Evolutionary conservation across 2,888 invertebrate genomes (phyloP).

Genomic region (Bhutanitis thaidina): DNA sequence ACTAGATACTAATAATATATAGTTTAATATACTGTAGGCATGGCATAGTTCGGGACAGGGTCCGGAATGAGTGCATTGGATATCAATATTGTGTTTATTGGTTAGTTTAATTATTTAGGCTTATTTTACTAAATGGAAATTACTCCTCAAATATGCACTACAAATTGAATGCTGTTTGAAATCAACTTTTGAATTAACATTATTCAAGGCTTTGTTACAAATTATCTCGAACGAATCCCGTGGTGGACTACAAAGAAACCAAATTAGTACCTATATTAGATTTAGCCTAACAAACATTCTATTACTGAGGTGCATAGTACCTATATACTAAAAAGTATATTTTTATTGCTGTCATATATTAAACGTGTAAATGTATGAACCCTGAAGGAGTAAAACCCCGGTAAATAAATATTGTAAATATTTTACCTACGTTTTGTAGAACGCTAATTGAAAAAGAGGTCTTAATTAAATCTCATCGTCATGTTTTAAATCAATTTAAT

Average conservation of each 20-base stretch:
- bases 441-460: conserved; percentile 22
- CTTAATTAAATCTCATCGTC: conserved; percentile 26
- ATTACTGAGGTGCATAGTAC: conserved; percentile 50
- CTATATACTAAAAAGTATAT: conserved; percentile 36
- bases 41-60: conserved; percentile 35
- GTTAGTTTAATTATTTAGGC: conserved; percentile 3
- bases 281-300: conserved; percentile 40
- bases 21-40: conserved; percentile 33
- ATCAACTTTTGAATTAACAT: background rate
- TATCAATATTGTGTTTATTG: conserved; percentile 7
- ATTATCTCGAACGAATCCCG: conserved; percentile 13
- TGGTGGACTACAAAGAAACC: conserved; percentile 35
- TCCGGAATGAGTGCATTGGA: conserved; percentile 21
- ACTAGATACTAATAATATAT: conserved; percentile 36
- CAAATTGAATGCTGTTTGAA: background rate
- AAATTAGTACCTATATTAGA: conserved; percentile 34
- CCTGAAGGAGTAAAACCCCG: conserved; percentile 74
- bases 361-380: conserved; percentile 51
- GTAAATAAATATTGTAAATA: conserved; percentile 62
- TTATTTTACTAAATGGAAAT: conserved; percentile 5
- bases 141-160: conserved; percentile 16
- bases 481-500: conserved; percentile 30
- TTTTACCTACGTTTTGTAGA: conserved; percentile 56
- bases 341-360: conserved; percentile 52
- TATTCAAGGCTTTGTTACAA: background rate